Base-by-base conservation (phyloP, 2,888 invertebrate genomes). In the Limnephilus auricula region DNA sequence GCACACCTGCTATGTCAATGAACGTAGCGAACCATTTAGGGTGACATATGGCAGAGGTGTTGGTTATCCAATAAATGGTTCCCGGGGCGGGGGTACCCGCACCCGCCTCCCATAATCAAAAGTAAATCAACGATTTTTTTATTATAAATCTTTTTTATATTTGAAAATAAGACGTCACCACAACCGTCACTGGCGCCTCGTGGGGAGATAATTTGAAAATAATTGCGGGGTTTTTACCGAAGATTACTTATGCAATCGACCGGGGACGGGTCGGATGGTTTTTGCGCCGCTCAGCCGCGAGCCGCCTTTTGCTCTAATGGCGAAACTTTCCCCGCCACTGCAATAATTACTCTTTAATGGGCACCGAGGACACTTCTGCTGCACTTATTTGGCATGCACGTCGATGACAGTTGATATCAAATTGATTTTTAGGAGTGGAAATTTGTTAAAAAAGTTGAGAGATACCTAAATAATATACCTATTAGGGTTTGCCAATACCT, bases 231-330 rank as follows among this genome's bases (percentile, higher is more conserved):
- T 92, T 92, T 92, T 92, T 91, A 91, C 80, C 90, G 91, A 92
- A 90, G 92, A 92, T 92, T 92, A 92, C 92, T 92, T 92, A 92
- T 92, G 91, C 92, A 92, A 90, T 91, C 91, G 91, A 90, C 91
- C 90, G 91, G 80, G 45, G 88, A 45, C 82, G 89, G 83, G 85
- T 45, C 79, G 78, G n/a, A 4, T 12, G 84, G 84, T 89, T 91
- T 91, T 91, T 89, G 89, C 85, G 79, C 85, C 40, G 37, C 34
- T 79, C 80, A 87, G 91, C 91, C 84, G 65, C 65, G 65, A n/a
- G 30, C 92, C 79, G 90, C 89, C 89, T 91, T 87, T 89, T 82
- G 90, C 91, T 92, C 92, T 92, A 92, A 92, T 90, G 91, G 79
- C 90, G 89, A 25, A 89, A 80, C 84, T 91, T 91, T 83, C 45